phyloP scores from a whole-genome alignment of 2,113 vertebrate genomes.

The Otolemur garnettii region DNA sequence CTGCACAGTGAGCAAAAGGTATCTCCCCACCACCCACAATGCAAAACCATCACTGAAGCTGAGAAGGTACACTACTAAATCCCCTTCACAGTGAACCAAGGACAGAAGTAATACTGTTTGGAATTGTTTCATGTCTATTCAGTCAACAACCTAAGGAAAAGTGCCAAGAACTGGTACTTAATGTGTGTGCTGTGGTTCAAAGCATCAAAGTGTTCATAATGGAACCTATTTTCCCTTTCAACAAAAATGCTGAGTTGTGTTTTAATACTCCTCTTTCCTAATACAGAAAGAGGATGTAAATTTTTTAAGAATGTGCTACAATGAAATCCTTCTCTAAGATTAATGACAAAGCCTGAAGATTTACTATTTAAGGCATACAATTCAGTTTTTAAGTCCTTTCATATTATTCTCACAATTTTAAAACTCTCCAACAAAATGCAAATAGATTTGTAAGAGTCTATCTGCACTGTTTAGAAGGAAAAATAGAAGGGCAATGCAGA shows the following conservation, averaged over 20 bases:
- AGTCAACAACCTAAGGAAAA: not conserved
- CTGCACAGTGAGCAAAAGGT: not conserved
- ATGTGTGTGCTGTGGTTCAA: not conserved
- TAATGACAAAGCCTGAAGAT: not conserved
- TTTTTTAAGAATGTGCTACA: not conserved
- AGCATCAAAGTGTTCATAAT: not conserved
- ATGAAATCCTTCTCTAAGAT: conserved; percentile 53
- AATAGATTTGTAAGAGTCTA: not conserved
- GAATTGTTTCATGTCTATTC: not conserved
- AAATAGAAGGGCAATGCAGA: not conserved
- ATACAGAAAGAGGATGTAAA: not conserved
- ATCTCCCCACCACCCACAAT: not conserved
- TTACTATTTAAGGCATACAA: conserved; percentile 20
- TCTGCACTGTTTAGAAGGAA: conserved; percentile 53
- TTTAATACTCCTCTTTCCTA: conserved; percentile 60
- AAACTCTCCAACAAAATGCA: not conserved
- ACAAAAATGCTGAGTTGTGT: not conserved
- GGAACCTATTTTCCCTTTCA: not conserved
- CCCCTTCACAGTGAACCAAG: not conserved
- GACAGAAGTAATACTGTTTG: not conserved
- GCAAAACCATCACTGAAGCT: not conserved
- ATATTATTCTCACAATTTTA: not conserved
- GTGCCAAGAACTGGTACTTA: not conserved
- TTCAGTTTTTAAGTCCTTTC: conserved; percentile 38
- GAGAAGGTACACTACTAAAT: not conserved